Percentiles rank a stretch among this genome's conserved stretches.
phyloP scores from a whole-genome alignment of 2,888 invertebrate species.

The Aproaerema taeniolella region DNA sequence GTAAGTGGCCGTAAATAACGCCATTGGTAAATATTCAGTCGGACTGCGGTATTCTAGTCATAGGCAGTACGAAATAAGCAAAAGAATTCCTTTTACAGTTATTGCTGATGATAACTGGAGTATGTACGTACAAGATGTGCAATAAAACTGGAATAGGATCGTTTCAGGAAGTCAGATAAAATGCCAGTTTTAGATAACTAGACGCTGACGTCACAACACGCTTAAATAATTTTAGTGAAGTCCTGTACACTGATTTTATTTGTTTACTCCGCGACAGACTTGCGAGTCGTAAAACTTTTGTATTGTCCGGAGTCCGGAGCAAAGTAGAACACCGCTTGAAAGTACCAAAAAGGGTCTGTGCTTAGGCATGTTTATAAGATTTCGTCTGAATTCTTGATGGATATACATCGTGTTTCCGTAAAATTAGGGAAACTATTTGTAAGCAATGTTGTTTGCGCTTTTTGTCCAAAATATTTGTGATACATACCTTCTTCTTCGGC shows the following conservation, averaged over 20 bases:
- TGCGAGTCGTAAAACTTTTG: conserved; percentile 17
- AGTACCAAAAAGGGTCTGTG: conserved; percentile 7
- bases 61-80: no score
- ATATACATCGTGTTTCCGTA: no score
- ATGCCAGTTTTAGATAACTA: not conserved
- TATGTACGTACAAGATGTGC: not conserved
- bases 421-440: no score
- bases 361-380: not conserved
- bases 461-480: no score
- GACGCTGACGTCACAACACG: conserved; percentile 1
- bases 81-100: no score
- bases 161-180: not conserved
- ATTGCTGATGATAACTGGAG: no score
- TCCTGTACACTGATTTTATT: conserved; percentile 15
- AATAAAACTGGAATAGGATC: not conserved
- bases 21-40: no score
- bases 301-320: conserved; percentile 11
- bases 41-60: no score
- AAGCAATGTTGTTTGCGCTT: no score
- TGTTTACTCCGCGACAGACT: conserved; percentile 17
- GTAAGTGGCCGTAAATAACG: no score
- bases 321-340: conserved; percentile 13
- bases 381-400: not conserved
- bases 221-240: conserved; percentile 4
- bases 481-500: conserved; percentile 83